phyloP scores from a whole-genome alignment of 2,797 vertebrate species.

The Sorex maritimensis region DNA sequence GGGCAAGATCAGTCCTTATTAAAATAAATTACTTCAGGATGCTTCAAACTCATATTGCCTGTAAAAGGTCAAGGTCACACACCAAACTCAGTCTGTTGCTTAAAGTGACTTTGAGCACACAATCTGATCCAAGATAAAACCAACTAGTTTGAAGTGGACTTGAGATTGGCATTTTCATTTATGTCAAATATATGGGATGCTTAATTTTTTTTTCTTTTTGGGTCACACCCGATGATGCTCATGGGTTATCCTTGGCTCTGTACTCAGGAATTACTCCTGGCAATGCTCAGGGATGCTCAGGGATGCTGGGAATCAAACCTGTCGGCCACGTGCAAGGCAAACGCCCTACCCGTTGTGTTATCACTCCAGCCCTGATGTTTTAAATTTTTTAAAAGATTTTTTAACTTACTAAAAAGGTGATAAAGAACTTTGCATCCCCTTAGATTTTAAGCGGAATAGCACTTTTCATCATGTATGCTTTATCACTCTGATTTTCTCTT shows the following conservation, averaged over 20 bases:
- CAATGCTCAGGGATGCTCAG: too few species aligned
- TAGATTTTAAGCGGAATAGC: not conserved
- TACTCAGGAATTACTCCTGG: too few species aligned
- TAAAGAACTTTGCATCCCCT: not conserved
- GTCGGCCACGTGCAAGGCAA: too few species aligned
- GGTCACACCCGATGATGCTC: too few species aligned
- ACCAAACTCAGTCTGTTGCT: not conserved
- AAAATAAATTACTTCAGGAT: slow-evolving; percentile 73
- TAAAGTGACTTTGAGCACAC: slow-evolving; percentile 53
- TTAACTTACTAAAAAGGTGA: too few species aligned
- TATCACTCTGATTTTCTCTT: not conserved
- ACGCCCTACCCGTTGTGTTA: too few species aligned
- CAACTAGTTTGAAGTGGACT: not conserved
- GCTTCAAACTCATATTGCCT: slow-evolving; percentile 52
- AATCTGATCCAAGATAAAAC: not conserved
- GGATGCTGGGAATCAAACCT: too few species aligned
- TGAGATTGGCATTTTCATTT: slow-evolving; percentile 47
- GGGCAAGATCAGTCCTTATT: not conserved
- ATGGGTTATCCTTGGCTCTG: too few species aligned
- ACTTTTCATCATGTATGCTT: not conserved
- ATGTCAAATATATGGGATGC: not conserved
- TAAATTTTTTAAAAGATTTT: slow-evolving; percentile 2
- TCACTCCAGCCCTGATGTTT: not conserved
- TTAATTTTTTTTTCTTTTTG: too few species aligned
- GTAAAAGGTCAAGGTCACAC: slow-evolving; percentile 56